A percentile compares a stretch with the other conserved stretches of the same genome.
Evolutionary conservation across 2,797 vertebrate genomes (phyloP).

Genomic region (Pampus argenteus): DNA sequence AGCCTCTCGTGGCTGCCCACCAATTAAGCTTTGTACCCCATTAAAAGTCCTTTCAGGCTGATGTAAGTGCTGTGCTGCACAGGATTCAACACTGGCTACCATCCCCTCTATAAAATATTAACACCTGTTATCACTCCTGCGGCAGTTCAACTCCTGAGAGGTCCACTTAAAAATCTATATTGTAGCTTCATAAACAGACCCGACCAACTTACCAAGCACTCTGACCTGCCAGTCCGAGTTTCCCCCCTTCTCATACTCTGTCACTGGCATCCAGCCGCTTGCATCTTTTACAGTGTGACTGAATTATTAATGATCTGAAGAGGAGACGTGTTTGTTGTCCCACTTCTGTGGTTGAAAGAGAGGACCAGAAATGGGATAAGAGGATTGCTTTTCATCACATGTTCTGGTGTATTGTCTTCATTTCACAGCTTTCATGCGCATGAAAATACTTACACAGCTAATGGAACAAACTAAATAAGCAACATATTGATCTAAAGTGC

Average conservation of each 20-base stretch:
- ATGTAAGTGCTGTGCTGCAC: conserved; percentile 60
- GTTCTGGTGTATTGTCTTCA: neutral
- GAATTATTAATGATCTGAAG: conserved; percentile 54
- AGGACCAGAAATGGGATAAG: conserved; percentile 1
- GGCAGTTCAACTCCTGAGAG: conserved; percentile 54
- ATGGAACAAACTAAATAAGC: neutral
- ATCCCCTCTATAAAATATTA: conserved; percentile 64
- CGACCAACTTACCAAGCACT: neutral
- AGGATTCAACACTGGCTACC: conserved; percentile 29
- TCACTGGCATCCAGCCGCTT: conserved; percentile 34
- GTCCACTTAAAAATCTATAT: conserved; percentile 66
- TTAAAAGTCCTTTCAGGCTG: conserved; percentile 66
- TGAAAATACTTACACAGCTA: conserved; percentile 16
- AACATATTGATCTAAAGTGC: neutral
- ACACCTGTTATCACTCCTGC: conserved; percentile 53
- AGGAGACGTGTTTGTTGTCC: conserved; percentile 29
- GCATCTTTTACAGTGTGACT: conserved; percentile 33
- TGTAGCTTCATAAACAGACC: conserved; percentile 41
- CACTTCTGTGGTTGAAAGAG: conserved; percentile 14
- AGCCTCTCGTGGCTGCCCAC: conserved; percentile 66
- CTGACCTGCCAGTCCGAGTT: conserved; percentile 33
- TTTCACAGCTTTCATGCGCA: neutral
- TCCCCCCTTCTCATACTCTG: conserved; percentile 20
- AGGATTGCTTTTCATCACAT: conserved; percentile 5
- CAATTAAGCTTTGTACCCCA: conserved; percentile 72